Evolutionary conservation across 2,888 invertebrate genomes (phyloP).

Genomic region (Plagiodera versicolora): DNA sequence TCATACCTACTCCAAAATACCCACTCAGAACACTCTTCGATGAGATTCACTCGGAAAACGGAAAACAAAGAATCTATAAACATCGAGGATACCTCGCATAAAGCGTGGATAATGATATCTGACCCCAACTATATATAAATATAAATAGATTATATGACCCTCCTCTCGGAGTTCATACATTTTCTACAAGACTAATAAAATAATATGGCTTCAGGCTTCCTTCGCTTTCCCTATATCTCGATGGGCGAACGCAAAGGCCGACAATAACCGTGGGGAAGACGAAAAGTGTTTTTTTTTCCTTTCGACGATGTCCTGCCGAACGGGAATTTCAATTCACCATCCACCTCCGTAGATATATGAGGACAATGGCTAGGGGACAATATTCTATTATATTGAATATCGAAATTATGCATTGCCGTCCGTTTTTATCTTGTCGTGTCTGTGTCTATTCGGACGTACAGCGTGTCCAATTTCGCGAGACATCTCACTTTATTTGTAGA

Average conservation of each 20-base stretch:
- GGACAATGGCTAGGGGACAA: constrained; percentile 1
- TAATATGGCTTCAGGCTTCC: constrained; percentile 27
- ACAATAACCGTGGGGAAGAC: constrained; percentile 18
- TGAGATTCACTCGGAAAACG: constrained; percentile 15
- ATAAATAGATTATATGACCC: constrained; percentile 34
- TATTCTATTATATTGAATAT: background rate
- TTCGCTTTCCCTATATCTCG: constrained; percentile 19
- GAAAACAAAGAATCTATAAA: constrained; percentile 23
- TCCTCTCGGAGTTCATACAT: constrained; percentile 28
- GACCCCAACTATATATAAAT: constrained; percentile 32
- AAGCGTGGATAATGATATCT: constrained; percentile 27
- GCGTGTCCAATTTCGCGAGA: too few species aligned
- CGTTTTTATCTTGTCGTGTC: background rate
- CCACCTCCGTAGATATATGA: constrained; percentile 17
- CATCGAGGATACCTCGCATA: constrained; percentile 23
- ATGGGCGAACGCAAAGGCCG: constrained; percentile 17
- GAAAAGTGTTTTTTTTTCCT: constrained; percentile 19
- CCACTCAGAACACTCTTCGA: too few species aligned
- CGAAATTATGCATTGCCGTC: background rate
- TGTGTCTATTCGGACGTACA: background rate
- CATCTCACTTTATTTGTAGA: too few species aligned
- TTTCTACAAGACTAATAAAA: constrained; percentile 32
- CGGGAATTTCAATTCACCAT: constrained; percentile 20
- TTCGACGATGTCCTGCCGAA: constrained; percentile 22
- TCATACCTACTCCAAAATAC: too few species aligned